Evolutionary conservation across 2,888 invertebrate species (phyloP).

Genomic region (Myopa tessellatipennis): DNA sequence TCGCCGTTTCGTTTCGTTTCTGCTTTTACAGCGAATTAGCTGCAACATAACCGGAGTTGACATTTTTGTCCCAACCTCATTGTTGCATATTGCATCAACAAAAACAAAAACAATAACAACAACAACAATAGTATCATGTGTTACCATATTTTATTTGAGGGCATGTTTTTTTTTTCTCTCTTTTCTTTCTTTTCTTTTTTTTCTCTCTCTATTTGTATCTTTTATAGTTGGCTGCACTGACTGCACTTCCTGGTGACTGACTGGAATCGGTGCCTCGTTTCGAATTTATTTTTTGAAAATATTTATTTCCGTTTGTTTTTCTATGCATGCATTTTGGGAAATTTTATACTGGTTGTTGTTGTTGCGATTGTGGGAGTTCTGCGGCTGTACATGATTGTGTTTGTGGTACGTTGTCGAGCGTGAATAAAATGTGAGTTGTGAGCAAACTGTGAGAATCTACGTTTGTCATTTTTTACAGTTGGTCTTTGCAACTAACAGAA

Average conservation of each 20-base stretch:
- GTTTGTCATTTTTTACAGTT: not conserved
- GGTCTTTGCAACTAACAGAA: not conserved
- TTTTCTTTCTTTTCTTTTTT: not conserved
- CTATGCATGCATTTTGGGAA: not conserved
- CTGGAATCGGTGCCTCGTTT: constrained; percentile 13
- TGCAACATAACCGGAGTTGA: constrained; percentile 25
- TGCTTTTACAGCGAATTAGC: constrained; percentile 12
- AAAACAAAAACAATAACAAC: not conserved
- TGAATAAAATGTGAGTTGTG: constrained; percentile 7
- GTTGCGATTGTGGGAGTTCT: not conserved
- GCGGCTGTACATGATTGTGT: too few relatives aligned
- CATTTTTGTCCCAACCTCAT: constrained; percentile 2
- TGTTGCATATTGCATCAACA: not conserved
- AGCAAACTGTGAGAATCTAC: not conserved
- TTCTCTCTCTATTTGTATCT: not conserved
- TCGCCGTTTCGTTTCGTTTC: not conserved
- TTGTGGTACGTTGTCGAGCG: not conserved
- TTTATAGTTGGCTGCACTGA: not conserved
- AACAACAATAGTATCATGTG: constrained; percentile 2
- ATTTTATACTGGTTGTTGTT: not conserved
- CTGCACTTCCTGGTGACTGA: constrained; percentile 7
- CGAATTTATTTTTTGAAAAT: not conserved
- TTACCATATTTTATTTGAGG: constrained; percentile 10
- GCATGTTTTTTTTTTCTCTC: not conserved
- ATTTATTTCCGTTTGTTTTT: not conserved